Evolutionary conservation across 2,113 vertebrate species (phyloP), one percentile per base, ranked within the genome.

Genomic region (Paradisaea rubra): DNA sequence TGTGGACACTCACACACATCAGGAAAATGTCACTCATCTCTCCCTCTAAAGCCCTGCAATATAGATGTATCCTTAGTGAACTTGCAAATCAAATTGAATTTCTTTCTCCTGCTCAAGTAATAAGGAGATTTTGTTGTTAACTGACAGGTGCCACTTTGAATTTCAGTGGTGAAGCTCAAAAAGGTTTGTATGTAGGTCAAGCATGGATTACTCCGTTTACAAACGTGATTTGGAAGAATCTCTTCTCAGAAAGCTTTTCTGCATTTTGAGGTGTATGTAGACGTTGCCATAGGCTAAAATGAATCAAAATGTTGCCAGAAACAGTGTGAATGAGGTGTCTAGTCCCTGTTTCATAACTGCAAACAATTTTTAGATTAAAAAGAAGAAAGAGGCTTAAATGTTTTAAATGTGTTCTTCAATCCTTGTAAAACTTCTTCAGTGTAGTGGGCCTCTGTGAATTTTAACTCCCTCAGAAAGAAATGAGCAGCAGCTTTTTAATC

Each of bases 121-220:
- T 81, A 78, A 87, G 47, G 72, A 91, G 74, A 92, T 92, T 96
- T 78, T 89, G 57, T 88, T 84, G 72, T 82, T 87, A 95, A 96
- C 86, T 94, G 93, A 74, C 92, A 95, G 91, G 64, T 94, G 92
- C 73, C 93, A 88, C 81, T 93, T 94, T 84, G 81, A 93, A 94
- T 96, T 94, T 85, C 69, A 63, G 69, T 73, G 37, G 47, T 88
- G 64, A 71, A 90, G 49, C 83, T 94, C 74, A 83, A 52, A 91
- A 81, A 52, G 42, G 12, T 65, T 85, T 86, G 49, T 92, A 94
- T 82, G 64, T 94, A 97, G 91, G 94, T 93, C 92, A 95, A 91
- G 72, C 71, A 86, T 81, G 88, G 91, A 96, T 91, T 92, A 76
- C 50, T 95, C 93, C 35, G 89, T 45, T 93, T 91, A 56, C 59